phyloP scores from a whole-genome alignment of 53 echinoderm and acorn worm genomes.

The Henricia sp. region DNA sequence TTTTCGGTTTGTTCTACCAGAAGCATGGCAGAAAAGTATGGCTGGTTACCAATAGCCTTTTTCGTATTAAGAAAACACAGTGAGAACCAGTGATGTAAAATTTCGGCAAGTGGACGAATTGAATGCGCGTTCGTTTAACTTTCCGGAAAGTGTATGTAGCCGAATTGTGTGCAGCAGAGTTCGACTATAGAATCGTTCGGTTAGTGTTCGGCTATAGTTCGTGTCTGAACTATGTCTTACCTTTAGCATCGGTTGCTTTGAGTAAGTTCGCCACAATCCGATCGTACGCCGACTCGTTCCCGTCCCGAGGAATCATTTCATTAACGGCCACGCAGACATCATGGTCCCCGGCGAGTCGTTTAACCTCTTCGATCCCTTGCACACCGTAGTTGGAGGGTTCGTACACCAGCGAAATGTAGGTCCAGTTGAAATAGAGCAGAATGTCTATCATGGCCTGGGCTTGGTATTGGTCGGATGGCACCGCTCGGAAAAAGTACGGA shows the following conservation, averaged over 20 bases:
- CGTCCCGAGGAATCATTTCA: slow-evolving; percentile 77
- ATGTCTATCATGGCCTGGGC: slow-evolving; percentile 88
- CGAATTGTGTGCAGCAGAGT: too few species aligned
- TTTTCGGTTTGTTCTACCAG: too few species aligned
- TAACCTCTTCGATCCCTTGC: slow-evolving; percentile 78
- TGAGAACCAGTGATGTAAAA: too few species aligned
- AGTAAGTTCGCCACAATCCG: slow-evolving; percentile 72
- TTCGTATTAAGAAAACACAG: too few species aligned
- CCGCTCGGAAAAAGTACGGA: slow-evolving; percentile 94
- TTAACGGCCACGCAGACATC: slow-evolving; percentile 86
- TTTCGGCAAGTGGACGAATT: too few species aligned
- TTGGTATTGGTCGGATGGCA: slow-evolving; percentile 91
- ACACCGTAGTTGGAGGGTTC: slow-evolving; percentile 92
- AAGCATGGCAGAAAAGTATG: too few species aligned
- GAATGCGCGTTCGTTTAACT: too few species aligned
- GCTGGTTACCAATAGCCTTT: too few species aligned
- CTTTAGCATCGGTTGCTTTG: slow-evolving; percentile 71
- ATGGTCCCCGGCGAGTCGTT: slow-evolving; percentile 57
- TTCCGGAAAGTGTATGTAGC: too few species aligned
- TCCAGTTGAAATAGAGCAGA: slow-evolving; percentile 88
- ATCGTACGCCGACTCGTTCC: slow-evolving; percentile 66
- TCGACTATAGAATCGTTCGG: too few species aligned
- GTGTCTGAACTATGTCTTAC: slow-evolving; percentile 63
- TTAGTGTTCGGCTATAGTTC: too few species aligned
- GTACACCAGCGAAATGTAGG: slow-evolving; percentile 85